phyloP scores from a whole-genome alignment of 2,797 vertebrate genomes.

The Muraenolepis orangiensis region DNA sequence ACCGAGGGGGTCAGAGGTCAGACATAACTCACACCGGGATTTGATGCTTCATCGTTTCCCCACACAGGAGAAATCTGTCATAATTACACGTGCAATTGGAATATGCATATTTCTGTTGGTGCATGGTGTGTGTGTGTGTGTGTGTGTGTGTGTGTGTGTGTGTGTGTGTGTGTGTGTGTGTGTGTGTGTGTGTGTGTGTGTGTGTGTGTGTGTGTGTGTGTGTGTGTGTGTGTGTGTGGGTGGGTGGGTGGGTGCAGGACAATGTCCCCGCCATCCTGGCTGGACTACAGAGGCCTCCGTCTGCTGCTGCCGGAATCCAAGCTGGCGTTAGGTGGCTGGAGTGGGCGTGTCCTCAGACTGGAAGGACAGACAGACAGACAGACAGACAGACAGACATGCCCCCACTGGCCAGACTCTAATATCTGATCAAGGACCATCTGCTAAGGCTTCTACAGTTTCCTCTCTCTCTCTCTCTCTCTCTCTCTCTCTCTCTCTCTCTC shows the following conservation, averaged over 20 bases:
- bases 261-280: slow-evolving; percentile 44
- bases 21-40: too few relatives aligned
- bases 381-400: slow-evolving; percentile 60
- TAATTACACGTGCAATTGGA: too few relatives aligned
- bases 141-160: too few relatives aligned
- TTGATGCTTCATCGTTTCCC: too few relatives aligned
- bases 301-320: slow-evolving; percentile 50
- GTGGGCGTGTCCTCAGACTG: slow-evolving; percentile 11
- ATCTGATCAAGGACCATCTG: slow-evolving; percentile 81
- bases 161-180: not conserved
- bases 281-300: slow-evolving; percentile 41
- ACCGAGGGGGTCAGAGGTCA: too few relatives aligned
- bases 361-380: slow-evolving; percentile 45
- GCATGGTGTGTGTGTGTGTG: too few relatives aligned
- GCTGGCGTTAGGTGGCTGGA: slow-evolving; percentile 42
- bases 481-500: too few relatives aligned
- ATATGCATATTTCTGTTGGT: too few relatives aligned
- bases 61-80: too few relatives aligned
- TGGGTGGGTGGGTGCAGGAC: slow-evolving; percentile 14
- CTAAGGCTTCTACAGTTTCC: slow-evolving; percentile 57
- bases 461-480: not conserved
- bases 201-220: not conserved
- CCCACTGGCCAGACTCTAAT: slow-evolving; percentile 67
- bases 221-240: not conserved
- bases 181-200: not conserved